Base-by-base conservation (phyloP, 2,113 vertebrate species). In the Corapipo altera region DNA sequence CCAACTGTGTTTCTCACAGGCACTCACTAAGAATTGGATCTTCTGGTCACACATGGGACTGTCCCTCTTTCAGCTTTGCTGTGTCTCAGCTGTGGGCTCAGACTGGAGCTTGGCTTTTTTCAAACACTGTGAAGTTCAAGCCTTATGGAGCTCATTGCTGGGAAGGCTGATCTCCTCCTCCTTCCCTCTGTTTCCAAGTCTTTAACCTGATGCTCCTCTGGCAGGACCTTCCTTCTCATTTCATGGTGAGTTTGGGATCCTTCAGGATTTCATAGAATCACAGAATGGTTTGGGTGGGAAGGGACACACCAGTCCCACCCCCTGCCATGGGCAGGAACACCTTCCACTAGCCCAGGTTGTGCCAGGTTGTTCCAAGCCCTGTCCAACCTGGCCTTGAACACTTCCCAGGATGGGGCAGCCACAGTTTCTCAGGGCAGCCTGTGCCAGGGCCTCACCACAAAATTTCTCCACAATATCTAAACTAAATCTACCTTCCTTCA, bases 281-380 rank as follows among this genome's bases (percentile, higher is more conserved):
- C 7, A 8, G 32, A 28, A 44, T 51, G 26, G 16, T 30, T 64
- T 55, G 58, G 10, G 0, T 19, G 9, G 35, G 32, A 66, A 81
- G 7, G 3, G 43, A 58, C 0, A 22, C 37, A 5, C 37, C 24
- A 7, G 3, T 61, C 2, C 15, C 24, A 39, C 9, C 35, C 59
- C 26, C 9, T 37, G 15, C n/a, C 58, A 35, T 37, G n/a, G 57
- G 23, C 58, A 61, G 35, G 58, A 23, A 26, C n/a, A 57, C 21
- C 17, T 80, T 0, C 76, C 58, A 51, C 69, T 43, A 1, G 10
- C 51, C 37, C 67, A 51, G 67, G 37, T 2, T 73, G 35, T 51
- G 43, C 37, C 67, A 51, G 67, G 32, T 2, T 73, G 32, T 51
- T 66, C 57, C 66, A 1, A 64, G 6, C 32, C 58, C 49, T 4